These are phyloP conservation scores for Myiotriccus ornatus DNA, from an alignment of 2,797 vertebrate genomes.

Conservation along the genomic window DNA sequence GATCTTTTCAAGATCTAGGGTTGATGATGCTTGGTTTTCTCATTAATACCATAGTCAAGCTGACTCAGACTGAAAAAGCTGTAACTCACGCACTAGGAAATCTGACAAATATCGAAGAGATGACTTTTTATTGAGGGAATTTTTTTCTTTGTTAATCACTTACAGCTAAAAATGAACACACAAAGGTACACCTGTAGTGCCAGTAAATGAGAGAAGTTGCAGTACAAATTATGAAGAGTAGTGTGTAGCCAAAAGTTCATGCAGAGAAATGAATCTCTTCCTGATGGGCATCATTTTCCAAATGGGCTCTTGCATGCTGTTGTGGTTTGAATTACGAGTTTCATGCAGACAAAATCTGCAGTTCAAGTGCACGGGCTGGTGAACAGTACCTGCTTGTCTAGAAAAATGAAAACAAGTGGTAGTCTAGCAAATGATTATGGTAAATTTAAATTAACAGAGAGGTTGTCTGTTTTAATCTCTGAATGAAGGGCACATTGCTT, in stretches of 20 bases:
- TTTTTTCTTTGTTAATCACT: not conserved
- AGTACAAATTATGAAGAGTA: constrained; percentile 41
- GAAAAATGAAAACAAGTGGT: constrained; percentile 52
- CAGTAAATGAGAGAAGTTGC: not conserved
- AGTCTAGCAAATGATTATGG: constrained; percentile 17
- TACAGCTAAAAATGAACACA: constrained; percentile 37
- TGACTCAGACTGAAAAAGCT: constrained; percentile 19
- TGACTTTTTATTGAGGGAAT: not conserved
- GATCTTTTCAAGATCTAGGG: not conserved
- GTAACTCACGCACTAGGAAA: constrained; percentile 27
- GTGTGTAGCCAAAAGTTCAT: constrained; percentile 43
- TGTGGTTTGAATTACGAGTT: constrained; percentile 57
- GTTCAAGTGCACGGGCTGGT: constrained; percentile 19
- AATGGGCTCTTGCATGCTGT: constrained; percentile 40
- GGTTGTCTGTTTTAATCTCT: constrained; percentile 24
- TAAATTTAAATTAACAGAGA: constrained; percentile 51
- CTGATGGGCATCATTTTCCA: constrained; percentile 56
- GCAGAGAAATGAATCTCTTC: constrained; percentile 50
- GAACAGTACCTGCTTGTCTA: constrained; percentile 53
- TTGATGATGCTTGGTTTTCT: not conserved
- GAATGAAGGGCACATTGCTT: constrained; percentile 8
- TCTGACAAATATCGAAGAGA: not conserved
- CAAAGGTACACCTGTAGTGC: constrained; percentile 32
- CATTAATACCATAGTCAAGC: not conserved
- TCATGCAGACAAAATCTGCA: constrained; percentile 44